Conservation (phyloP, 2,888 invertebrate species). For the Patella caerulea region DNA sequence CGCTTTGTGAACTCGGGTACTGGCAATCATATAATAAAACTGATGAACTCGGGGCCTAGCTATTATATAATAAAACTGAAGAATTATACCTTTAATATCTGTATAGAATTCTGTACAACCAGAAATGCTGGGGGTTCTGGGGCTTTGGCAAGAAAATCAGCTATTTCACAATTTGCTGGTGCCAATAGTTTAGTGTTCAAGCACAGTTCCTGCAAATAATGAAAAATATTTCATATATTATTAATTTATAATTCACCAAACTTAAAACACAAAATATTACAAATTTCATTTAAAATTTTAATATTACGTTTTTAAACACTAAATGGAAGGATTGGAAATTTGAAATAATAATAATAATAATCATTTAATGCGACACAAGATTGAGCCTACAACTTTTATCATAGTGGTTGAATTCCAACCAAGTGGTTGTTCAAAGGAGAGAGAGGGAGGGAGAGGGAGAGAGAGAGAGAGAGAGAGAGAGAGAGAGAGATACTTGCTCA, state of each 20-base stretch:
- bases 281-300: no score
- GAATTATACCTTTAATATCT: constrained; percentile 72
- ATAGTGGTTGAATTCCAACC: no score
- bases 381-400: not conserved
- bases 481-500: no score
- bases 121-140: constrained; percentile 87
- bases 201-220: constrained; percentile 81
- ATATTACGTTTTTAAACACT: no score
- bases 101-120: constrained; percentile 84
- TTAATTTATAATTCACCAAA: not conserved
- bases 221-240: not conserved
- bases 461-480: no score
- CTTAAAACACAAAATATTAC: no score
- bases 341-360: not conserved
- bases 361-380: not conserved
- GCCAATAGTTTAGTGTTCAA: constrained; percentile 88
- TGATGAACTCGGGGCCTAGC: no score
- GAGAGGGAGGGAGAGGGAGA: no score
- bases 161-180: constrained; percentile 82
- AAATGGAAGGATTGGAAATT: no score
- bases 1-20: no score
- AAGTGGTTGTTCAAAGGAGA: no score
- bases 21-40: no score
- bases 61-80: not conserved
- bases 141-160: constrained; percentile 86